Percentiles rank a stretch among this genome's conserved stretches.
Conservation (phyloP, 2,888 invertebrate genomes). For the Tanytarsus gracilentus region DNA sequence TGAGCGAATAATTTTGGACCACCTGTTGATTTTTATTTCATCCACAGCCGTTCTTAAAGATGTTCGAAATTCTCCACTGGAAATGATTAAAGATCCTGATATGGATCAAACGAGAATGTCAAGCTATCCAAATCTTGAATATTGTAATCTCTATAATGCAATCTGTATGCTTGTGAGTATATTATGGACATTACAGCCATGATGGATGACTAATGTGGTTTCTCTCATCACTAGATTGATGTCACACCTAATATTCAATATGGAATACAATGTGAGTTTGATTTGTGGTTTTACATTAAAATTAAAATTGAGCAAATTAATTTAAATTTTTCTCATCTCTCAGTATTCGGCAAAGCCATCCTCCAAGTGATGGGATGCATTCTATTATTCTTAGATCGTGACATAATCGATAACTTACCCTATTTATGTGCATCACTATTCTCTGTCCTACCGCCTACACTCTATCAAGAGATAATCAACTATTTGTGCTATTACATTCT, state of each 20-base stretch:
- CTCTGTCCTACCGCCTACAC: constrained; percentile 76
- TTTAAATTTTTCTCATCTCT: constrained; percentile 34
- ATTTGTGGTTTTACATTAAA: too few species aligned
- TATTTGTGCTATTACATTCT: constrained; percentile 90
- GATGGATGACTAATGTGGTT: neutral
- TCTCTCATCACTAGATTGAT: constrained; percentile 65
- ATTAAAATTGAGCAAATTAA: constrained; percentile 21
- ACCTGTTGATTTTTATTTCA: constrained; percentile 32
- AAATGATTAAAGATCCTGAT: constrained; percentile 80
- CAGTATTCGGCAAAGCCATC: constrained; percentile 88
- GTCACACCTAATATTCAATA: constrained; percentile 86
- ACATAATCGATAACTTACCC: constrained; percentile 89
- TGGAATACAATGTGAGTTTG: constrained; percentile 63
- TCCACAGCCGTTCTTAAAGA: constrained; percentile 84
- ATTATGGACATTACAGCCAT: neutral
- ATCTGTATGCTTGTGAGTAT: constrained; percentile 47
- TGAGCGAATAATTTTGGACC: constrained; percentile 24
- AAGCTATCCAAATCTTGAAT: constrained; percentile 92
- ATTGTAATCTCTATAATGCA: constrained; percentile 90
- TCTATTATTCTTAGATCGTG: constrained; percentile 92
- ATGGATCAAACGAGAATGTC: constrained; percentile 79
- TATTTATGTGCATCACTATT: constrained; percentile 90
- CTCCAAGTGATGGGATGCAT: constrained; percentile 90
- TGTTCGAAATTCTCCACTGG: constrained; percentile 85
- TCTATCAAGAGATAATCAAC: constrained; percentile 93